Base-by-base conservation (phyloP, 1,140 invertebrate genomes). In the Acromyrmex heyeri region DNA sequence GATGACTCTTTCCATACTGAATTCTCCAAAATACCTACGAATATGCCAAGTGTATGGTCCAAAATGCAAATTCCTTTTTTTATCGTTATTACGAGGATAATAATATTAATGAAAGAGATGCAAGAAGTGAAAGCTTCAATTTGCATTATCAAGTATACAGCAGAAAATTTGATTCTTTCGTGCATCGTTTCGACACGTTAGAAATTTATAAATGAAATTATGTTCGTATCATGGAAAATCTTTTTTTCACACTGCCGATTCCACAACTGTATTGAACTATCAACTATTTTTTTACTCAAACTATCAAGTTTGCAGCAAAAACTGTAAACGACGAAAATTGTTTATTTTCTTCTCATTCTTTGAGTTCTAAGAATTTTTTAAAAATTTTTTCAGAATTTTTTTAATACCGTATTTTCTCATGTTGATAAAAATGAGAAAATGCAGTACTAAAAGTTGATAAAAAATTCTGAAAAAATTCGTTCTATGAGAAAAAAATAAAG, bases 1-100 rank as follows among this genome's bases (percentile, higher is more conserved):
- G 95, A 95, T 0, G 95, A 94, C 53, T 95, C 95, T 86, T 95
- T 95, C 95, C 95, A 95, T 5, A 73, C 86, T 7, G 94, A 69
- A 53, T 61, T 93, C 64, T 95, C 95, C 89, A 92, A 65, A 2
- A 86, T 81, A 93, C 94, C 95, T 95, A 93, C 16, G 87, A 87
- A 93, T 92, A 94, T 61, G 75, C 3, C 75, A 85, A 85, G 55
- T 50, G 14, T 50, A 69, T 69, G 57, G 38, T 75, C 55, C 27
- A 83, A 27, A 81, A 44, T 81, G 14, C n/a, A 69, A 72, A 59
- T 82, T 61, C 14, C 34, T 38, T 34, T 57, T 21, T 59, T 24
- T 82, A 55, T 55, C n/a, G 10, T 3, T 64, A 73, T 12, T 27
- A 81, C 24, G 2, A 50, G 1, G 10, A 50, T 14, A 69, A 70